These are phyloP conservation scores for Cordilura impudica DNA, from an alignment of 2,888 invertebrate genomes.

Conservation along the genomic window DNA sequence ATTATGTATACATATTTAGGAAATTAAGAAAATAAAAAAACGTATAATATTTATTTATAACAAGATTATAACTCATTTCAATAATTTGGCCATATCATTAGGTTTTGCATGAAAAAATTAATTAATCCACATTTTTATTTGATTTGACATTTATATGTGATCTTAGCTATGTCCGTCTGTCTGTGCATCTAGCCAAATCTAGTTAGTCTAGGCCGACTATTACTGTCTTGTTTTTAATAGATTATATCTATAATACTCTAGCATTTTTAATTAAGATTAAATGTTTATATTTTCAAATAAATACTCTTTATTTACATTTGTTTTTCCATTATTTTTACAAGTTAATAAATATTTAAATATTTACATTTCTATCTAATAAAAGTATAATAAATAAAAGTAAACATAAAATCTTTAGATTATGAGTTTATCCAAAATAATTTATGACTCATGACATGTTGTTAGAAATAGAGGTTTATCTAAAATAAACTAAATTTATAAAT, in stretches of 20 bases:
- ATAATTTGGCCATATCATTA: too few relatives aligned
- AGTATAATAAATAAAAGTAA: not conserved
- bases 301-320: not conserved
- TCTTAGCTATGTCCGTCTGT: too few relatives aligned
- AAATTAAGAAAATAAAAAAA: not conserved
- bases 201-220: too few relatives aligned
- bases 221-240: too few relatives aligned
- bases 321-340: not conserved
- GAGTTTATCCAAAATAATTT: slow-evolving; percentile 10
- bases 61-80: too few relatives aligned
- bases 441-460: not conserved
- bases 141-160: too few relatives aligned
- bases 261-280: too few relatives aligned
- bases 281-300: not conserved
- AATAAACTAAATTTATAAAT: not conserved
- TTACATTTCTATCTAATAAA: slow-evolving; percentile 8
- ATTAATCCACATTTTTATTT: too few relatives aligned
- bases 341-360: slow-evolving; percentile 17
- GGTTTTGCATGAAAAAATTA: too few relatives aligned
- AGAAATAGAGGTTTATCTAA: not conserved
- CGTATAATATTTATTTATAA: not conserved
- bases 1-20: slow-evolving; percentile 19
- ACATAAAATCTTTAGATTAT: not conserved
- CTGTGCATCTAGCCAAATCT: too few relatives aligned
- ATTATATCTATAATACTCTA: too few relatives aligned